Conservation (phyloP, 2,888 invertebrate species). For the Acleris sparsana region DNA sequence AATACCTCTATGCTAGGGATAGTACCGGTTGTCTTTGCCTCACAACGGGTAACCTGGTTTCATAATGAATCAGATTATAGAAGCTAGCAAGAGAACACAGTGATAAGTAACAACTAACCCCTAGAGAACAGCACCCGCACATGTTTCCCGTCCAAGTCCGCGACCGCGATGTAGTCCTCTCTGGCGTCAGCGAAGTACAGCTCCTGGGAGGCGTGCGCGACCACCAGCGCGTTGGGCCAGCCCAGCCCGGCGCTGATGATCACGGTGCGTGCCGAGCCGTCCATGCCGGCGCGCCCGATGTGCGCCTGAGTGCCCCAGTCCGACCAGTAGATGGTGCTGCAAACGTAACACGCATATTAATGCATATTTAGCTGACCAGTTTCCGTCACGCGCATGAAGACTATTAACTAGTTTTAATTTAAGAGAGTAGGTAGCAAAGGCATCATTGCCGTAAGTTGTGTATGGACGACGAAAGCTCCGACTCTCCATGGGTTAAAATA, state of each 20-base stretch:
- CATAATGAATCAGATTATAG: too few relatives aligned
- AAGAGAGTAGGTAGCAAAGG: too few relatives aligned
- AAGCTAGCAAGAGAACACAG: too few relatives aligned
- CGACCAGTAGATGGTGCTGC: constrained; percentile 90
- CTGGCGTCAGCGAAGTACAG: constrained; percentile 95
- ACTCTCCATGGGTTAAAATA: too few relatives aligned
- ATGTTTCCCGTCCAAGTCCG: constrained; percentile 90
- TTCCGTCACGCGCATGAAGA: too few relatives aligned
- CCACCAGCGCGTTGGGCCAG: constrained; percentile 95
- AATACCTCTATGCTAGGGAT: too few relatives aligned
- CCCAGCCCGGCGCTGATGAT: constrained; percentile 87
- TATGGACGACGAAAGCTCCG: too few relatives aligned
- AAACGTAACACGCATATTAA: not conserved
- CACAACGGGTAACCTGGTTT: too few relatives aligned
- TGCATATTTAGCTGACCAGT: too few relatives aligned
- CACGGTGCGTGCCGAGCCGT: constrained; percentile 86
- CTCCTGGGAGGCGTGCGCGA: constrained; percentile 88
- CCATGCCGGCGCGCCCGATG: constrained; percentile 94
- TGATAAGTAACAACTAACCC: constrained; percentile 57
- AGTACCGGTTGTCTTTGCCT: too few relatives aligned
- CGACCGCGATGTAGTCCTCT: constrained; percentile 93
- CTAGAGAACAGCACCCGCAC: constrained; percentile 88
- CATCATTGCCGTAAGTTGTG: too few relatives aligned
- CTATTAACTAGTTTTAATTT: too few relatives aligned
- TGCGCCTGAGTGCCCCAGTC: constrained; percentile 93